Conservation (phyloP, 2,888 invertebrate genomes). For the Plagodis pulveraria region DNA sequence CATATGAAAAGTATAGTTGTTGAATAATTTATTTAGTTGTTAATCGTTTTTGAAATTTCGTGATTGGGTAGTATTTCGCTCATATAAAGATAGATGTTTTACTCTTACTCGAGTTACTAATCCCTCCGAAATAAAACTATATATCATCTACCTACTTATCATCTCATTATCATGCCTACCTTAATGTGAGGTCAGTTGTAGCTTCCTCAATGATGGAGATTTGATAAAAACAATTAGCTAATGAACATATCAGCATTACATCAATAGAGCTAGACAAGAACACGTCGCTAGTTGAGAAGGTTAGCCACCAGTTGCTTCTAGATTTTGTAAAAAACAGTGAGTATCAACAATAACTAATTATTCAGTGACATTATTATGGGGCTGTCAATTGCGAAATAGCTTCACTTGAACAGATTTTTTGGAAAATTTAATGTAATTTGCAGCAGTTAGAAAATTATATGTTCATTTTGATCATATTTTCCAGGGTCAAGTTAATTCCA, state of each 20-base stretch:
- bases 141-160: background rate
- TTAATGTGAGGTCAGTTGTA: slow-evolving; percentile 12
- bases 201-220: slow-evolving; percentile 18
- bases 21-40: too few species aligned
- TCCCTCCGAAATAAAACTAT: slow-evolving; percentile 4
- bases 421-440: too few species aligned
- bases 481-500: too few species aligned
- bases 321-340: slow-evolving; percentile 5
- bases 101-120: slow-evolving; percentile 7
- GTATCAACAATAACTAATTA: background rate
- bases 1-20: too few species aligned
- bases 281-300: background rate
- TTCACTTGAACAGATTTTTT: too few species aligned
- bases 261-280: background rate
- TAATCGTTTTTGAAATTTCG: too few species aligned
- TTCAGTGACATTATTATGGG: too few species aligned
- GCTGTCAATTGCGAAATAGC: too few species aligned
- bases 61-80: too few species aligned
- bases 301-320: background rate
- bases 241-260: slow-evolving; percentile 11
- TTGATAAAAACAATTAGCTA: slow-evolving; percentile 13
- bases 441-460: too few species aligned
- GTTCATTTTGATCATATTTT: too few species aligned
- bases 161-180: slow-evolving; percentile 17
- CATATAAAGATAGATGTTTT: background rate